Evolutionary conservation across 2,888 invertebrate genomes (phyloP).

Genomic region (Cryptosula pallasiana): DNA sequence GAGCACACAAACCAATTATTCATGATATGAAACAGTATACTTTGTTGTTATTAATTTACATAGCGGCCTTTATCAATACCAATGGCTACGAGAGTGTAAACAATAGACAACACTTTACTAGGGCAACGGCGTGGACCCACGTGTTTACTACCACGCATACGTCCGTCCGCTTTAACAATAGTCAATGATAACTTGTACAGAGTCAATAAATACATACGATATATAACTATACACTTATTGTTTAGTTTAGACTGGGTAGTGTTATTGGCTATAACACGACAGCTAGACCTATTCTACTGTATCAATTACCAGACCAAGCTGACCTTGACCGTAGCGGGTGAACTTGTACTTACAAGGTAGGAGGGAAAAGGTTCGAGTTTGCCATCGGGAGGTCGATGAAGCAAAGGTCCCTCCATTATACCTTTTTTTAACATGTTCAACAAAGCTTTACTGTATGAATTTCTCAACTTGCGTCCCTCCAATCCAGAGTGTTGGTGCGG

Average conservation of each 20-base stretch:
- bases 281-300: too few relatives aligned
- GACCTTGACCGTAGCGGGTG: too few relatives aligned
- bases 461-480: constrained; percentile 27
- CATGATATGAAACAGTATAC: background rate
- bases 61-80: background rate
- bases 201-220: too few relatives aligned
- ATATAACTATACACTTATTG: too few relatives aligned
- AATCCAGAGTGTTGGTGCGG: constrained; percentile 21
- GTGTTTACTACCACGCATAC: background rate
- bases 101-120: background rate
- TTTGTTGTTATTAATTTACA: background rate
- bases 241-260: too few relatives aligned
- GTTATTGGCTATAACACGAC: too few relatives aligned
- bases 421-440: constrained; percentile 48
- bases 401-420: constrained; percentile 44
- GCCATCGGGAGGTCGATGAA: constrained; percentile 44
- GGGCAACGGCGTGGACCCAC: background rate
- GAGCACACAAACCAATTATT: too few relatives aligned
- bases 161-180: too few relatives aligned
- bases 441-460: constrained; percentile 45
- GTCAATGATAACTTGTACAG: too few relatives aligned
- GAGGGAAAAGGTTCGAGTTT: constrained; percentile 42
- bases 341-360: constrained; percentile 46
- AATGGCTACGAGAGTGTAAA: background rate
- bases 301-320: too few relatives aligned